A percentile compares a stretch with the other conserved stretches of the same genome.
These are phyloP conservation scores for Diloba caeruleocephala DNA, from an alignment of 2,888 invertebrate genomes.

Conservation along the genomic window DNA sequence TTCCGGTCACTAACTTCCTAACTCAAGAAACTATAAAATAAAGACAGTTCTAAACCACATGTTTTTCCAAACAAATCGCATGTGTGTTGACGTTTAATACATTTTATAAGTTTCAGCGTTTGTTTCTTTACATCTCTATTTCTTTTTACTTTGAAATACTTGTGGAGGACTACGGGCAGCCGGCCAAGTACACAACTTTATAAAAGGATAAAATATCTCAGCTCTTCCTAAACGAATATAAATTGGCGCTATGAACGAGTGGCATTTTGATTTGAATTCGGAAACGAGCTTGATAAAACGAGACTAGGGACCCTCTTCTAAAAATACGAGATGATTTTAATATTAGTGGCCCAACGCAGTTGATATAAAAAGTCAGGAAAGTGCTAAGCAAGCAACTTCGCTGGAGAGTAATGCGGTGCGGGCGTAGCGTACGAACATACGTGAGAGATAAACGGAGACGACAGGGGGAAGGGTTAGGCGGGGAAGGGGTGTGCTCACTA, in stretches of 20 bases:
- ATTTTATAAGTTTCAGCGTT: constrained; percentile 84
- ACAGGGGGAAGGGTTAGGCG: constrained; percentile 63
- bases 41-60: constrained; percentile 71
- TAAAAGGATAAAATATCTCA: constrained; percentile 75
- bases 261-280: constrained; percentile 55
- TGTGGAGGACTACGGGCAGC: constrained; percentile 75
- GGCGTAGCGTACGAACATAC: constrained; percentile 74
- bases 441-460: constrained; percentile 84
- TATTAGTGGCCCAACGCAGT: constrained; percentile 57
- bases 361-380: constrained; percentile 67
- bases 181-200: constrained; percentile 82
- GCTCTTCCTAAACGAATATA: constrained; percentile 73
- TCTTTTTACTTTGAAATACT: constrained; percentile 78
- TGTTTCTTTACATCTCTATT: constrained; percentile 76
- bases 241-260: constrained; percentile 64
- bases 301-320: constrained; percentile 27
- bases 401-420: constrained; percentile 72
- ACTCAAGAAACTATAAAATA: constrained; percentile 68
- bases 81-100: constrained; percentile 83
- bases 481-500: constrained; percentile 65
- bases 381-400: constrained; percentile 66
- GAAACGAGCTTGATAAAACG: constrained; percentile 37
- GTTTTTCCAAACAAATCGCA: constrained; percentile 69
- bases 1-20: constrained; percentile 62
- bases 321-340: constrained; percentile 48